Percentiles rank a stretch among this genome's conserved stretches.
Evolutionary conservation across 2,113 vertebrate genomes (phyloP).

Genomic region (Delphinus delphis): DNA sequence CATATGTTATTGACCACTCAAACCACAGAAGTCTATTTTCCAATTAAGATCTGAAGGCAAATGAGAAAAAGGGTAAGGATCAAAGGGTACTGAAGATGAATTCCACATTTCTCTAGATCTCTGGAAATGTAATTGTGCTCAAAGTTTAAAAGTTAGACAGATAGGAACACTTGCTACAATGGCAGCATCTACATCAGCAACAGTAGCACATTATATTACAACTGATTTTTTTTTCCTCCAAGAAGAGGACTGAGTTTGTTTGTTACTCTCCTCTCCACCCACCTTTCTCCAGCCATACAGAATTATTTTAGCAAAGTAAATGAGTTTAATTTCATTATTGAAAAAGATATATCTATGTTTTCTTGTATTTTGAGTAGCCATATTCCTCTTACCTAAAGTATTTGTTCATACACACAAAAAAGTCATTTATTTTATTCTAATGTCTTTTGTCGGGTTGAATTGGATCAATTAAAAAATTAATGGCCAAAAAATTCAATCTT

Average conservation of each 20-base stretch:
- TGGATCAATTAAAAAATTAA: neutral
- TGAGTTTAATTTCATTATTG: neutral
- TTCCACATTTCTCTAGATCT: neutral
- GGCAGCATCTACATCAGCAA: neutral
- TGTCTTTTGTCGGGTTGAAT: neutral
- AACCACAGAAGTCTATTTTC: neutral
- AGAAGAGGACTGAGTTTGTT: neutral
- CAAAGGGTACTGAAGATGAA: neutral
- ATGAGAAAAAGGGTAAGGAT: neutral
- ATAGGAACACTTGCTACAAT: neutral
- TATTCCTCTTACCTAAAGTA: neutral
- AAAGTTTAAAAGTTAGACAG: neutral
- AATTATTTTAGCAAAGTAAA: neutral
- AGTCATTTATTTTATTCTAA: neutral
- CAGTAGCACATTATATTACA: fast-evolving
- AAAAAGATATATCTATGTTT: neutral
- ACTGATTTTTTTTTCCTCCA: neutral
- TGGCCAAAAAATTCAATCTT: neutral
- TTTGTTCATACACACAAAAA: neutral
- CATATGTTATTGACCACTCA: neutral
- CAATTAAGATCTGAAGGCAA: neutral
- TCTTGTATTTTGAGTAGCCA: neutral
- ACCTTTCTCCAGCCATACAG: neutral
- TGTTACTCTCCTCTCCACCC: neutral
- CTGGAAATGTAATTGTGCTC: neutral